These are phyloP conservation scores for Ranitomeya imitator DNA, from an alignment of 2,113 vertebrate species.

Conservation along the genomic window DNA sequence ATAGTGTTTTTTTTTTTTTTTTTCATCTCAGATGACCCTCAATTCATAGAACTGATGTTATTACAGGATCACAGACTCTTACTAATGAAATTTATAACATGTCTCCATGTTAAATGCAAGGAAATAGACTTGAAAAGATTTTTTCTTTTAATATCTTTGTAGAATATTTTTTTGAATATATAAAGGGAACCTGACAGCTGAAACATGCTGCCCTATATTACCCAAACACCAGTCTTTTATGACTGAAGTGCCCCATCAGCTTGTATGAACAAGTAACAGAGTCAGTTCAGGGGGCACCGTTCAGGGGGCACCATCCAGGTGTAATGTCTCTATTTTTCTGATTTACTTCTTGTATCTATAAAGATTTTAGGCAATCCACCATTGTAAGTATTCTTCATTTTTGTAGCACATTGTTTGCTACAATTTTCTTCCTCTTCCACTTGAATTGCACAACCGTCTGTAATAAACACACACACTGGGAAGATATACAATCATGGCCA, in stretches of 20 bases:
- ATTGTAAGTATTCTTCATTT: not conserved
- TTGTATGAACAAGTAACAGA: not conserved
- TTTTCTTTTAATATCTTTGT: too few relatives aligned
- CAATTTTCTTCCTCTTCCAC: not conserved
- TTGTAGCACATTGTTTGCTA: not conserved
- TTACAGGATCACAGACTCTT: too few relatives aligned
- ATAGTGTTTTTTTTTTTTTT: too few relatives aligned
- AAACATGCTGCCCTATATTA: not conserved
- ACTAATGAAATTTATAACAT: too few relatives aligned
- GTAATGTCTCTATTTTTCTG: not conserved
- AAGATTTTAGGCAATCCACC: not conserved
- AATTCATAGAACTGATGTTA: too few relatives aligned
- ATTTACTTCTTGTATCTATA: not conserved
- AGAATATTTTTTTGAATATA: too few relatives aligned
- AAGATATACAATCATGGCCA: not conserved
- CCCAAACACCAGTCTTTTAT: not conserved
- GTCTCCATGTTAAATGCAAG: too few relatives aligned
- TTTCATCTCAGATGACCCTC: too few relatives aligned
- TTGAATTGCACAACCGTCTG: not conserved
- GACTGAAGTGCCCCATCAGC: not conserved
- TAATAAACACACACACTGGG: slow-evolving; percentile 1
- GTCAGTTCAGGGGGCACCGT: not conserved
- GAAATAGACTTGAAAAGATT: too few relatives aligned
- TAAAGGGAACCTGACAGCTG: too few relatives aligned
- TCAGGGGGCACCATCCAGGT: not conserved